Evolutionary conservation across 2,797 vertebrate genomes (phyloP), one percentile per base, ranked within the genome.

Genomic region (Amblyopsis hoosieri): DNA sequence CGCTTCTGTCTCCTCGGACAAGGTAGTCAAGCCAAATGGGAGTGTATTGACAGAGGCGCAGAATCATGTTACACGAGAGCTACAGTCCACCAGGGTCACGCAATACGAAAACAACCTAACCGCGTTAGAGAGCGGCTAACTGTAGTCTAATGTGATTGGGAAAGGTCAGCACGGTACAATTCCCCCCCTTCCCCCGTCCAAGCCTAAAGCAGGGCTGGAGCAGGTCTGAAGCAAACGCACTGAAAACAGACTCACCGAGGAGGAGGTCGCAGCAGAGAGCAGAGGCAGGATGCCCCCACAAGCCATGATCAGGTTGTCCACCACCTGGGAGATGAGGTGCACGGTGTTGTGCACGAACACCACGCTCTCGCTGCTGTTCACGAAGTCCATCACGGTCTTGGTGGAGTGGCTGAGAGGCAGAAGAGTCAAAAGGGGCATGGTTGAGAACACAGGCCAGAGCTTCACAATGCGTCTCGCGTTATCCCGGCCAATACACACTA

Each of bases 291-390:
- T 99, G 60, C 98, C 97, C 80, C 98, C 98, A 80, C 96, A 98
- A 48, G 96, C 94, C 97, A 99, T 99, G 86, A 99, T 94, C 90
- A 99, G 95, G 83, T 96, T 99, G 93, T 99, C 97, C 88, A 97
- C 93, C 89, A 99, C 95, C 91, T 99, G 97, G 77, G 98, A 99
- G 88, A 99, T 92, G 78, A 99, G 95, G 85, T 99, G 98, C 58
- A 99, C 89, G 0, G 96, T 98, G 90, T 99, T 99, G 92, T 99
- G 98, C 75, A 99, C 97, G 89, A 99, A 99, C 78, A 99, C 92
- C 0, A 96, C 88, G 51, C 98, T 99, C 85, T 99, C 97, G 12
- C 93, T 98, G 94, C 95, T 98, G 90, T 99, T 99, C 87, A 99
- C 97, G 75, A 99, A 99, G 87, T 99, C 97, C 95, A 97, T 90